Evolutionary conservation across 2,888 invertebrate species (phyloP), one percentile per base, ranked within the genome.

Genomic region (Pollenia amentaria): DNA sequence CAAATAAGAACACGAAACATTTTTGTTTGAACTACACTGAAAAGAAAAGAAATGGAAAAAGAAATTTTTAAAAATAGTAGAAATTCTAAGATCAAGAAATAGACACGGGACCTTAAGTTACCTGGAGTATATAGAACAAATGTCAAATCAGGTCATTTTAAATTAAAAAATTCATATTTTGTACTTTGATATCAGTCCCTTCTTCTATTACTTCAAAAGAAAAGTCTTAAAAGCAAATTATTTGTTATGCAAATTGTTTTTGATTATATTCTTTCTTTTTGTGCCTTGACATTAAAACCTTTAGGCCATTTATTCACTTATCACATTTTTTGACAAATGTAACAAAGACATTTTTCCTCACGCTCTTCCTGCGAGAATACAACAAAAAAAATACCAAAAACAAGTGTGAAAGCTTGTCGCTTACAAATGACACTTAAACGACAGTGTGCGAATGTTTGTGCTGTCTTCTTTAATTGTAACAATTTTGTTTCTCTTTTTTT

Each of bases 171-270:
- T 29, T 29, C 29, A 29, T 6, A 6, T 29, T 3, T 29, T 29
- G 29, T 29, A 29, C 29, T 29, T 29, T 29, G 29, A 29, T 29
- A 29, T 4, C 29, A 29, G 29, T 29, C 6, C 6, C 6, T 29
- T 29, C 3, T 29, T 29, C 6, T 29, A 6, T 29, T 29, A 29
- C 29, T 29, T 29, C 4, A 29, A 29, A 29, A 29, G 29, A 29
- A 29, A 29, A 29, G 29, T 29, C 29, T 29, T 18, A 64, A n/a
- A n/a, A 64, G 11, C 44, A 48, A 78, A 67, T 40, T 77, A 77
- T 57, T 46, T 62, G 40, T 64, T 72, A 79, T 79, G 79, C 53
- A 70, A 79, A 79, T 29, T 29, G 29, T 79, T 79, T 62, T 78
- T 60, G 16, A 18, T 42, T 53, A 14, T 60, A 21, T 72, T 40